Evolutionary conservation across 2,797 vertebrate species (phyloP), one percentile per base, ranked within the genome.

Genomic region (Pangasius macronema): DNA sequence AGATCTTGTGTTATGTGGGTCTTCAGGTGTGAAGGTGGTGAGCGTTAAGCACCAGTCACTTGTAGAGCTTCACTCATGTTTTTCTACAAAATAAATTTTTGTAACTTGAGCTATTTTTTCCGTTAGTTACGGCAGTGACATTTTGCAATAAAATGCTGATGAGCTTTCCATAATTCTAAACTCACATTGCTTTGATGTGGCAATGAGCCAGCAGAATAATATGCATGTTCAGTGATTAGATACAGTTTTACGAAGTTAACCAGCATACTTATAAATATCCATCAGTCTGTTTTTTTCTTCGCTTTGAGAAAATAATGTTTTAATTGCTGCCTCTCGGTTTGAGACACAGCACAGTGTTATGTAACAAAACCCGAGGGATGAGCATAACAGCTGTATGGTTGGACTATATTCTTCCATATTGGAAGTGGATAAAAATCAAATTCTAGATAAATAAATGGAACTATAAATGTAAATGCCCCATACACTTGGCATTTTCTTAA

Each of bases 11-110:
- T 46, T 67, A 46, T 53, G n/a, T 42, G 4, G 27, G 73, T 79
- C n/a, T 77, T 53, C 93, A 95, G 94, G 94, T 91, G 94, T 95
- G 92, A 82, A 91, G 91, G 89, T 92, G 61, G 89, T 91, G 85
- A 87, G 89, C 77, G 87, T 88, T 90, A 85, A 83, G 89, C 73
- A 46, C 88, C 89, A 79, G 79, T 85, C 75, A 76, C 83, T 30
- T 79, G 75, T 88, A 91, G 89, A 82, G 92, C 92, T 94, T 90
- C 80, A 90, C 93, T 95, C 93, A 94, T 92, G 87, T 90, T 89
- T 91, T 86, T 89, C 86, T 90, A 80, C 87, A 87, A 87, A 93
- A 89, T 87, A 85, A 89, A 42, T 42, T 42, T 42, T 86, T 90
- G 30, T 42, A 33, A 46, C 36, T 57, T 63, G 20, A 75, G 42